Evolutionary conservation across 2,888 invertebrate genomes (phyloP), one percentile per base, ranked within the genome.

Genomic region (Philereme vetulata): DNA sequence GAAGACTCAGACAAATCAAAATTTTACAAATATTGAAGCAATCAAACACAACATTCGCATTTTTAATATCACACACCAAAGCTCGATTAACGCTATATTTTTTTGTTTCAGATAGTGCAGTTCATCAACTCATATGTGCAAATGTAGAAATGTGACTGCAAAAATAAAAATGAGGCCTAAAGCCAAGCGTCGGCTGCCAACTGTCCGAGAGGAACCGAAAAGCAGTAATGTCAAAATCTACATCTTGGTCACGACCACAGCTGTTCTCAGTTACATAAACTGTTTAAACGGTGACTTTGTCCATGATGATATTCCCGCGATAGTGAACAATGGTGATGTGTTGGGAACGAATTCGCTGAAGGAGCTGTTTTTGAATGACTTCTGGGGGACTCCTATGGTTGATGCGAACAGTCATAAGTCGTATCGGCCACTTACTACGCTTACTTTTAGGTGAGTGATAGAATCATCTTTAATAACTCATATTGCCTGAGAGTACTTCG

Each of bases 381-480:
- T 97, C 84, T 97, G 97, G 97, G 97, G 97, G 0, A 96, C 95
- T 63, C 95, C 96, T 38, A 96, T 97, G 96, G 93, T 94, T 48
- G 96, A 96, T 80, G 91, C 94, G 49, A 94, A 93, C 78, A 97
- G 97, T 75, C 97, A 97, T 89, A 97, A 97, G 92, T 97, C 97
- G 54, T 97, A 97, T 85, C 93, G 97, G 72, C 97, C 97, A 9
- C 51, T 62, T 42, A 62, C 62, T 34, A 62, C 96, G 51, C 91
- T 97, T 53, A 95, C 96, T 51, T 97, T 97, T 93, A 95, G 97
- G 97, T 97, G 85, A 94, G 95, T 87, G 4, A n/a, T 57, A 38
- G 7, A 10, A 9, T 53, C 40, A 4, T 3, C 5, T 5, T 42
- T 21, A 21, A 21, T 21, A 21, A 21, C 21, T 21, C 21, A 1